Base-by-base conservation (phyloP, 2,888 invertebrate genomes). In the Ctena decussata region DNA sequence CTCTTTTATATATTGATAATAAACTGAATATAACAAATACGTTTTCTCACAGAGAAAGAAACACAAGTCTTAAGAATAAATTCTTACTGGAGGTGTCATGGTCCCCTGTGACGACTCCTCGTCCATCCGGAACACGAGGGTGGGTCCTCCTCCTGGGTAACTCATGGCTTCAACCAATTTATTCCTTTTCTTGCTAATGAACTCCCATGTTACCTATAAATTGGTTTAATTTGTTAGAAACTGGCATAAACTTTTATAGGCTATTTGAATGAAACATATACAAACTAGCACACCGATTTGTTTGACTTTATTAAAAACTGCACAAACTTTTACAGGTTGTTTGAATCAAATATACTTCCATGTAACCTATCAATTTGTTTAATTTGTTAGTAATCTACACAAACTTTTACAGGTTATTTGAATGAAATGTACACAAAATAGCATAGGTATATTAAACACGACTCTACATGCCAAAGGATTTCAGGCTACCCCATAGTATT, bases 71-170 rank as follows among this genome's bases (percentile, higher is more conserved):
- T 41, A 15, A 15, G 21, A 15, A 53, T 53, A 53, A 60, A 60
- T 32, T n/a, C 77, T 77, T 46, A 77, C 77, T 69, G 57, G 39
- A 6, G 77, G 77, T 12, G 77, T 77, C 1, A 53, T 35, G 1
- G 77, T 77, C 35, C 77, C 77, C 30, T 49, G 49, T 1, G 77
- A 77, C 41, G 77, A 77, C 32, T 77, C 77, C 30, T 65, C 77
- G 53, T 77, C 77, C 65, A 39, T 41, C 44, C 77, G 39, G 44
- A 77, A 77, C 41, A 60, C 77, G 35, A 77, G 69, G n/a, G 65
- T 65, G 15, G 77, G 77, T 35, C 65, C 65, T 53, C 53, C 53
- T 18, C 65, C 24, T 21, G 27, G 65, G 35, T 65, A 65, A 65
- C 65, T 65, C 65, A 65, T 65, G 2, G 11, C 35, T 18, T 11